Conservation (phyloP, 2,888 invertebrate genomes). For the Gonocerus acuteangulatus region DNA sequence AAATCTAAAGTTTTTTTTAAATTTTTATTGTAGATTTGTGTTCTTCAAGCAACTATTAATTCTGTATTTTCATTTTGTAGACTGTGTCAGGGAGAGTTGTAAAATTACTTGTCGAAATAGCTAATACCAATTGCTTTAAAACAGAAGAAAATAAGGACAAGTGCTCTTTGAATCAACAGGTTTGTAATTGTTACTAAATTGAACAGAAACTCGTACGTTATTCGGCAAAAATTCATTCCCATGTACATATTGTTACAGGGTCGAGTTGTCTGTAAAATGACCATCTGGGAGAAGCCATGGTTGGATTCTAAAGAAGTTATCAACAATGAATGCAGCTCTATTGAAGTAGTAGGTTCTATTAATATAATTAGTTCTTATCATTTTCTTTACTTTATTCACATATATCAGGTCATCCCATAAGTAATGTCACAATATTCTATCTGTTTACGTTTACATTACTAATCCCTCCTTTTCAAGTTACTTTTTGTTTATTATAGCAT, state of each 20-base stretch:
- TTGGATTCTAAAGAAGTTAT: constrained; percentile 34
- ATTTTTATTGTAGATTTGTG: neutral
- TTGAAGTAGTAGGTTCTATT: constrained; percentile 9
- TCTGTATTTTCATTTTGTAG: constrained; percentile 9
- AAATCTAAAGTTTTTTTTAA: no score
- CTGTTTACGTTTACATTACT: no score
- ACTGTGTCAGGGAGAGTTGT: constrained; percentile 51
- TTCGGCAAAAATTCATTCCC: no score
- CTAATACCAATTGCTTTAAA: constrained; percentile 50
- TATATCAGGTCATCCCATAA: neutral
- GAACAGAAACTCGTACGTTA: no score
- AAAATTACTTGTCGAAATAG: constrained; percentile 53
- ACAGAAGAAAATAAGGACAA: constrained; percentile 34
- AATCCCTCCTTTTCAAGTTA: no score
- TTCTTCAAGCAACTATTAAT: neutral
- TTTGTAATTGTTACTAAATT: no score
- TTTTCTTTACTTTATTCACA: constrained; percentile 7
- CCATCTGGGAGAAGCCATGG: constrained; percentile 37
- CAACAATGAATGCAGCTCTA: constrained; percentile 31
- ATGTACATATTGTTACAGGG: no score
- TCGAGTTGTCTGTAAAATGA: constrained; percentile 31
- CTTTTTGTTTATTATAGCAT: no score
- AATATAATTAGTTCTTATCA: neutral
- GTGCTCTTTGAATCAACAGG: constrained; percentile 23
- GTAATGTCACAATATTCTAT: no score